A percentile compares a stretch with the other conserved stretches of the same genome.
Conservation (phyloP, 53 echinoderm and acorn worm species). For the Zoroaster sp. region DNA sequence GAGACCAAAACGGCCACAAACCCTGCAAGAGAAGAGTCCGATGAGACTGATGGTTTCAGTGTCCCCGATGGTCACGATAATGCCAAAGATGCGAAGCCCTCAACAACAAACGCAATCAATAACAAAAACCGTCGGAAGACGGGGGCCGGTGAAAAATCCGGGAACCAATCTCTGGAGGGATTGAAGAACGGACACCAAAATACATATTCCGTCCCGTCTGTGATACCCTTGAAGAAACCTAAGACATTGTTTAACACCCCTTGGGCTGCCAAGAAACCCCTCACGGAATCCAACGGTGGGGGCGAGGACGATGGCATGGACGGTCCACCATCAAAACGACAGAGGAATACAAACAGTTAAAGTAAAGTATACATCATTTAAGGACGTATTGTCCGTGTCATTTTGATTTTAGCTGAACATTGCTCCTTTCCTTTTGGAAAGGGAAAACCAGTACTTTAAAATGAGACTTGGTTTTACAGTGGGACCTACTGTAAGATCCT, state of each 20-base stretch:
- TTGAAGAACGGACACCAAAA: not conserved
- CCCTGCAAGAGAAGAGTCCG: not conserved
- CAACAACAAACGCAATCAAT: not conserved
- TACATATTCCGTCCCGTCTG: not conserved
- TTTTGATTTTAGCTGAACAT: too few relatives aligned
- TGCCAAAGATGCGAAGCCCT: not conserved
- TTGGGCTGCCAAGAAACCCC: conserved; percentile 27
- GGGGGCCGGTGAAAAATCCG: not conserved
- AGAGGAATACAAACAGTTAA: not conserved
- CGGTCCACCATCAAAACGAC: conserved; percentile 28
- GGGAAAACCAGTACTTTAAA: not conserved
- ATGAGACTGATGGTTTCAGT: not conserved
- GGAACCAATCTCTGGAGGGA: not conserved
- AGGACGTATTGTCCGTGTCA: not conserved
- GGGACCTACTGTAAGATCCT: too few relatives aligned
- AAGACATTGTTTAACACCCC: conserved; percentile 30
- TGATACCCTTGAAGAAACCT: not conserved
- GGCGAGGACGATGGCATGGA: not conserved
- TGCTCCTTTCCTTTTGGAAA: not conserved
- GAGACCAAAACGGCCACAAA: not conserved
- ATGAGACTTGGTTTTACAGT: too few relatives aligned
- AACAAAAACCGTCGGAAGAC: not conserved
- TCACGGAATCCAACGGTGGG: not conserved
- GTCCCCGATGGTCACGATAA: not conserved
- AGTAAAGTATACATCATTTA: too few relatives aligned